Evolutionary conservation across 2,113 vertebrate species (phyloP), one percentile per base, ranked within the genome.

Genomic region (Hystrix brachyura): DNA sequence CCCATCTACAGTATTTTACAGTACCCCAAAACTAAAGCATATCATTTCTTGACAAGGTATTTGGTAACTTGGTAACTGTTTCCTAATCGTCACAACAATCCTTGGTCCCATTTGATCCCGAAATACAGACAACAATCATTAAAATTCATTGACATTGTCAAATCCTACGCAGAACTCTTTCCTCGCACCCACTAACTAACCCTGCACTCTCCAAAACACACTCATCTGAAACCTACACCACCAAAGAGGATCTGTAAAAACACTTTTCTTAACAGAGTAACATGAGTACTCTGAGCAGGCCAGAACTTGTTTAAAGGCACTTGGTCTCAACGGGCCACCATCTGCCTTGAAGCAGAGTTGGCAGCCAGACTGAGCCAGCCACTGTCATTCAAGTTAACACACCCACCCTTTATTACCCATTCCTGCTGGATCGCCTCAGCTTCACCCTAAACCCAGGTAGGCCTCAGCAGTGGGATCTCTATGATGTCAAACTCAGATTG

Each of bases 71-170:
- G 65, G 34, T 60, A 93, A 94, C 15, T 84, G 9, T 51, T 90
- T 83, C 87, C 74, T 96, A 79, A 92, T 90, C 87, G 92, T 90
- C 23, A 86, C 69, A 78, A 78, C 34, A 21, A 76, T 55, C 3
- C 2, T 23, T 57, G 46, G 27, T 91, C 9, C 82, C 53, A 84
- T 17, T 53, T 94, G 59, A 64, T 81, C 34, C 51, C 64, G 13
- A 86, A 85, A 87, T 38, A 93, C 14, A 91, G 14, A 65, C 3
- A 82, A 48, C 88, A 94, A 81, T 46, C 38, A 1, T 0, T 51
- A 65, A 74, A 57, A 95, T 46, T 78, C 90, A 95, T 17, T 10
- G 32, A 93, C 14, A 87, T 64, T 83, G 48, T 48, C n/a, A 83
- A 67, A 78, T 80, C n/a, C 76, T 76, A 79, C 4, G 38, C 15